Conservation (phyloP, 2,113 vertebrate species). For the Entelurus aequoreus region DNA sequence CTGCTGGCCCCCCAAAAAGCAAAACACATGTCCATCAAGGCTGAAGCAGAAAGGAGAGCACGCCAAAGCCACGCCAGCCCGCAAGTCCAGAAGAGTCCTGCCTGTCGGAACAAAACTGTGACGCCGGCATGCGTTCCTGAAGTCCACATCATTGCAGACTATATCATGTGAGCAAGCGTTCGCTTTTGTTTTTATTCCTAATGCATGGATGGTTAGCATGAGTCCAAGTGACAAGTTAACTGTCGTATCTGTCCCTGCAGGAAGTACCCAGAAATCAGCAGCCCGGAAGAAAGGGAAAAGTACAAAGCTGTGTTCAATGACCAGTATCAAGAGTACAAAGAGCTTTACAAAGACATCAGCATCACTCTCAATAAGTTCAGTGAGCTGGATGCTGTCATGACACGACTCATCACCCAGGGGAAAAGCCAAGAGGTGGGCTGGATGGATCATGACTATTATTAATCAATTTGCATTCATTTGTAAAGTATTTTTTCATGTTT, state of each 20-base stretch:
- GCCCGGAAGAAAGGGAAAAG: conserved; percentile 65
- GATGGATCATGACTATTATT: not conserved
- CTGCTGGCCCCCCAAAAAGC: conserved; percentile 25
- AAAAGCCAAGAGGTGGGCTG: conserved; percentile 58
- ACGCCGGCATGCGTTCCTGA: conserved; percentile 4
- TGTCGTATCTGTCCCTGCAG: conserved; percentile 46
- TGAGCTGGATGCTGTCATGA: conserved; percentile 63
- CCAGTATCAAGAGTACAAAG: conserved; percentile 78
- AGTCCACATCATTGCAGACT: conserved; percentile 72
- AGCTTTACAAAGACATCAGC: conserved; percentile 74
- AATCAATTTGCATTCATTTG: not conserved
- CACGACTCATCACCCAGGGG: conserved; percentile 40
- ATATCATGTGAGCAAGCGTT: conserved; percentile 75
- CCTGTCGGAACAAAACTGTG: conserved; percentile 4
- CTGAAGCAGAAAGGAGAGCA: conserved; percentile 39
- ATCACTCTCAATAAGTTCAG: conserved; percentile 54
- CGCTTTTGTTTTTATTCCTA: not conserved
- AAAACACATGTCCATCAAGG: conserved; percentile 68
- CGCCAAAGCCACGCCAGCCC: conserved; percentile 11
- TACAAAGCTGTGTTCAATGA: conserved; percentile 86
- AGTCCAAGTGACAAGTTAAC: not conserved
- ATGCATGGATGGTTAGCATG: not conserved
- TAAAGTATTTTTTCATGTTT: not conserved
- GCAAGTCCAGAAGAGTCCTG: not conserved
- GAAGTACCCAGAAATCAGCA: conserved; percentile 77